Base-by-base conservation (phyloP, 1,140 invertebrate species). In the Odontomachus brunneus region DNA sequence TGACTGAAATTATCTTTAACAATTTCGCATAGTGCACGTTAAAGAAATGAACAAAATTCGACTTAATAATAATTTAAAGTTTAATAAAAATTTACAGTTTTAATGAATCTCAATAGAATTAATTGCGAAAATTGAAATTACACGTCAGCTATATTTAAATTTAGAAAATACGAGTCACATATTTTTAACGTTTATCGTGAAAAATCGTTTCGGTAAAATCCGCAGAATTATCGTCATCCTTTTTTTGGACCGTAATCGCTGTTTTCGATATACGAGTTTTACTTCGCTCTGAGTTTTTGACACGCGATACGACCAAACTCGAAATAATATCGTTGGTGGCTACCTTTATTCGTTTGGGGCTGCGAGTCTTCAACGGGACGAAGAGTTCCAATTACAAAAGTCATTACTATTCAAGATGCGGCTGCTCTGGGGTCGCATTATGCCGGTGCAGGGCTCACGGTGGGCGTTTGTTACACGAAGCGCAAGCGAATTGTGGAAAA, bases 361-460 rank as follows among this genome's bases (percentile, higher is more conserved):
- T 19, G 51, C 51, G 65, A 59, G 48, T 49, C 29, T 67, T 69
- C 51, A 75, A 44, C 65, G 44, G 38, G 19, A 67, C 65, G n/a
- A 57, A 51, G 48, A 51, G 59, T 57, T 76, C 22, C 72, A 83
- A 83, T 83, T 83, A 76, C 72, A 75, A 83, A 83, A 57, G 71
- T 57, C 62, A 66, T 83, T 83, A 76, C 51, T 83, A 83, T 83
- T 83, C 81, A 66, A 66, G 72, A 48, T 59, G 51, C 48, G 57
- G 69, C 44, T 63, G 26, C 38, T 71, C 55, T 49, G 57, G 57
- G 44, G 33, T 74, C 26, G 33, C 51, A 80, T 80, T 67, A 80
- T 67, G 57, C 15, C 26, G 48, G 59, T 38, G 51, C 57, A 49
- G 24, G 44, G 59, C 26, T 7, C 26, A 72, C 48, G 29, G 38